Base-by-base conservation (phyloP, 2,797 vertebrate species). In the Phaenicophaeus curvirostris region DNA sequence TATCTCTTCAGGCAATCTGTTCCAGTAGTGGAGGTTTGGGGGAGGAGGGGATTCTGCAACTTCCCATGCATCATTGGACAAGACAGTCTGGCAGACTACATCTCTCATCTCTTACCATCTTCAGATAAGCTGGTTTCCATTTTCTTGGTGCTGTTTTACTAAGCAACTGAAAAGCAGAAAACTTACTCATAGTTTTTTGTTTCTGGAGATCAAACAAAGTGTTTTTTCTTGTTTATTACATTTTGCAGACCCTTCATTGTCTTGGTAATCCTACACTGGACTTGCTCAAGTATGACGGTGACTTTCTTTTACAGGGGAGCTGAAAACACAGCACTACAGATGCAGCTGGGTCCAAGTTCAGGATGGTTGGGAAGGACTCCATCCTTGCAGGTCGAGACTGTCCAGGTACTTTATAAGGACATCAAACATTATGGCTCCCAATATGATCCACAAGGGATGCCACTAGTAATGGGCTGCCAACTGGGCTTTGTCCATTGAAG, bases 241-340 rank as follows among this genome's bases (percentile, higher is more conserved):
- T 68, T 50, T 69, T 69, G 50, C 31, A 55, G 31, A 79, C 21
- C 15, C 10, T 59, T 68, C 23, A 42, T 67, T 17, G 15, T 27
- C 44, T 30, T n/a, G 13, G 13, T 82, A n/a, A 54, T 33, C 78
- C 9, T 46, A 20, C 13, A 13, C 19, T 25, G 37, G 31, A 48
- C 63, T 68, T 2, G 0, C 15, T 82, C 7, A 37, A 11, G 39
- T 25, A 13, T 16, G 7, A 63, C 25, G 35, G 61, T 31, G 18
- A 46, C 35, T n/a, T 31, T 25, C 18, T 44, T 61, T 41, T 65
- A 0, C n/a, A 27, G 15, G 7, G 15, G n/a, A 66, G 46, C 19
- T 27, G n/a, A 76, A 23, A 80, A 46, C 28, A 18, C 1, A 1
- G 27, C 1, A 1, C 50, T 71, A 42, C 2, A 3, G 28, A 28